Percentiles rank a stretch among this genome's conserved stretches.
Conservation (phyloP, 53 echinoderm and acorn worm genomes). For the Luidia sarsii region DNA sequence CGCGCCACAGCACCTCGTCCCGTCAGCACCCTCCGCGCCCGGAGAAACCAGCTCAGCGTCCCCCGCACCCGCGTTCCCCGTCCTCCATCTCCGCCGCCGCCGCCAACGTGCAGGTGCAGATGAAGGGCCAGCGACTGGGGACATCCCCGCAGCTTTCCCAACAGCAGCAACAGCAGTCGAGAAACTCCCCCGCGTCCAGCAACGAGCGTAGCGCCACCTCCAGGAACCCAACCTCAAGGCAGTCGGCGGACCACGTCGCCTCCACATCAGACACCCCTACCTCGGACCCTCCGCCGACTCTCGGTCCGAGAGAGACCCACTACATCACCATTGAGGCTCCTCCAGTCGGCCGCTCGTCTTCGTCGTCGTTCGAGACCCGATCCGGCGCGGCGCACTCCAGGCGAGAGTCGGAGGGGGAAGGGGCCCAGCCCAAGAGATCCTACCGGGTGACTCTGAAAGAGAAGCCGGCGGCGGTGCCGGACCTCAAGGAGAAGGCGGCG, state of each 20-base stretch:
- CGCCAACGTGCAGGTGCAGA: slow-evolving; percentile 4
- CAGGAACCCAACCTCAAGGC: slow-evolving; percentile 11
- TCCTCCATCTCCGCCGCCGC: not conserved
- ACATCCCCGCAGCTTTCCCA: not conserved
- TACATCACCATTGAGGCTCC: slow-evolving; percentile 49
- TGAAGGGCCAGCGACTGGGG: slow-evolving; percentile 12
- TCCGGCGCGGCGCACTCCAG: not conserved
- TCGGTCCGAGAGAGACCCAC: slow-evolving; percentile 18
- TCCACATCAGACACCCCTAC: slow-evolving; percentile 16
- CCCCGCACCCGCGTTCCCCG: too few species aligned
- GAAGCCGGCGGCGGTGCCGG: slow-evolving; percentile 8
- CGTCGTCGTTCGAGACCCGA: slow-evolving; percentile 28
- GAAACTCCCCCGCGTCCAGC: not conserved
- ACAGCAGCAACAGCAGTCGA: not conserved
- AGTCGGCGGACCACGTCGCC: slow-evolving; percentile 7
- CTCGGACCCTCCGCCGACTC: not conserved
- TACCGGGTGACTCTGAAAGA: slow-evolving; percentile 43
- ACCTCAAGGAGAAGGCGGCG: slow-evolving; percentile 20
- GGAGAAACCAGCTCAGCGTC: not conserved
- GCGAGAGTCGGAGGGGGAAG: not conserved
- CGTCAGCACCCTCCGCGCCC: not conserved
- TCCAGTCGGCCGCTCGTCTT: too few species aligned
- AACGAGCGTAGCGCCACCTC: not conserved
- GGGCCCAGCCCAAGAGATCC: not conserved
- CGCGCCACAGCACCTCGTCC: not conserved